phyloP scores from a whole-genome alignment of 2,888 invertebrate species.

The Argyra leucocephala region DNA sequence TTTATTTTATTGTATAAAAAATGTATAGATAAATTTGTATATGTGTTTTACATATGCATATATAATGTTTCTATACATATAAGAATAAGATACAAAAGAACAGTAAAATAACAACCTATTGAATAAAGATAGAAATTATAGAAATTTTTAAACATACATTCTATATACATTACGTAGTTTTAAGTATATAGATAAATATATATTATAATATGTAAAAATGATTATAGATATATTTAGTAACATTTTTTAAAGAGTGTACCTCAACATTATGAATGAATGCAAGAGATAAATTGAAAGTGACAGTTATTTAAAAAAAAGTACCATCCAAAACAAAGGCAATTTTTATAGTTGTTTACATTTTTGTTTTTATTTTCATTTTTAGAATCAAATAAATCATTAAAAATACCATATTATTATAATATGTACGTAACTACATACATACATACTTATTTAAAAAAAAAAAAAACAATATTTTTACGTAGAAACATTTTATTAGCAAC shows the following conservation, averaged over 20 bases:
- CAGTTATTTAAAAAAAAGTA: background rate
- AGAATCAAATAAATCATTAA: too few relatives aligned
- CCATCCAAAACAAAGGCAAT: background rate
- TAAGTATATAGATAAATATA: too few relatives aligned
- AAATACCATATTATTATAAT: too few relatives aligned
- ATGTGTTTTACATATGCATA: background rate
- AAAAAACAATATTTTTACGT: background rate
- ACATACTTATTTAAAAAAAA: background rate
- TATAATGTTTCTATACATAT: background rate
- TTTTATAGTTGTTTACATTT: background rate
- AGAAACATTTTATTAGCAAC: constrained; percentile 6
- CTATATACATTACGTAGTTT: too few relatives aligned
- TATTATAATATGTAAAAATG: too few relatives aligned
- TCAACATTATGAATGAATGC: background rate
- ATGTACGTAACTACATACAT: too few relatives aligned
- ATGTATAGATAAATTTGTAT: background rate
- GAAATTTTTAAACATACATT: background rate
- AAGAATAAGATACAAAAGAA: background rate
- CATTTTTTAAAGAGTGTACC: background rate
- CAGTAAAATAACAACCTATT: background rate
- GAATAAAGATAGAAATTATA: too few relatives aligned
- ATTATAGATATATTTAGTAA: too few relatives aligned
- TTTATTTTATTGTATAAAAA: background rate
- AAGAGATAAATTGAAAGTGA: background rate
- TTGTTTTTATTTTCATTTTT: background rate